These are phyloP conservation scores for Siderastrea siderea DNA, from an alignment of 92 coral and sea anemone species.

Conservation along the genomic window DNA sequence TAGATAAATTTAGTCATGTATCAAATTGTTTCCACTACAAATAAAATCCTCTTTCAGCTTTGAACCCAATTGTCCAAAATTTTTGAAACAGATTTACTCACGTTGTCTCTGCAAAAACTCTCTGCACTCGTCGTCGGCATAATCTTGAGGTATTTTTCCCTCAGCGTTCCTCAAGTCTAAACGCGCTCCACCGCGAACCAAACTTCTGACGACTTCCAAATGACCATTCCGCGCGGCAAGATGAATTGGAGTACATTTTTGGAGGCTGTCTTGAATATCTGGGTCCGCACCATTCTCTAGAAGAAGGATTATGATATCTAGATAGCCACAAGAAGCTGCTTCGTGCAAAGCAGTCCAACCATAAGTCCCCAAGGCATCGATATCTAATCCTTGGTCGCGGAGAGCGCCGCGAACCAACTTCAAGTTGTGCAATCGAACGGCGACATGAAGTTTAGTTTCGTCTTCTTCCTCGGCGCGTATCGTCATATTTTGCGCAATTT, in stretches of 20 bases:
- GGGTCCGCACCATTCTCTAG: slow-evolving; percentile 76
- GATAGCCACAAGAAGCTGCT: slow-evolving; percentile 70
- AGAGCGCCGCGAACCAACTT: slow-evolving; percentile 66
- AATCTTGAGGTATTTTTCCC: slow-evolving; percentile 77
- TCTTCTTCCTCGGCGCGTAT: slow-evolving; percentile 73
- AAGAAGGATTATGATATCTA: slow-evolving; percentile 50
- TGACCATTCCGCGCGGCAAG: slow-evolving; percentile 76
- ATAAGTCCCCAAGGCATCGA: slow-evolving; percentile 62
- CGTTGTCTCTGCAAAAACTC: slow-evolving; percentile 74
- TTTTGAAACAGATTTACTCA: slow-evolving; percentile 44
- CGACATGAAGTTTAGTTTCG: slow-evolving; percentile 73
- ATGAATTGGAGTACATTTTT: slow-evolving; percentile 70
- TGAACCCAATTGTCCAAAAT: background rate
- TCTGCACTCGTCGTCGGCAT: slow-evolving; percentile 74
- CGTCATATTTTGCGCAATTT: slow-evolving; percentile 56
- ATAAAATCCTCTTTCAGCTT: background rate
- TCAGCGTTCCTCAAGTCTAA: slow-evolving; percentile 66
- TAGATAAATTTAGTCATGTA: background rate
- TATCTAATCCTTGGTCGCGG: slow-evolving; percentile 57
- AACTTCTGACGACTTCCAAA: slow-evolving; percentile 67
- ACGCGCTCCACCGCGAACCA: slow-evolving; percentile 72
- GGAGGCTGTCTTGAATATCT: slow-evolving; percentile 65
- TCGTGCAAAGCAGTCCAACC: slow-evolving; percentile 89
- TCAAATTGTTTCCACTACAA: background rate
- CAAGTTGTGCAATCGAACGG: slow-evolving; percentile 63